phyloP scores from a whole-genome alignment of 2,888 invertebrate genomes.

The Merodon equestris region DNA sequence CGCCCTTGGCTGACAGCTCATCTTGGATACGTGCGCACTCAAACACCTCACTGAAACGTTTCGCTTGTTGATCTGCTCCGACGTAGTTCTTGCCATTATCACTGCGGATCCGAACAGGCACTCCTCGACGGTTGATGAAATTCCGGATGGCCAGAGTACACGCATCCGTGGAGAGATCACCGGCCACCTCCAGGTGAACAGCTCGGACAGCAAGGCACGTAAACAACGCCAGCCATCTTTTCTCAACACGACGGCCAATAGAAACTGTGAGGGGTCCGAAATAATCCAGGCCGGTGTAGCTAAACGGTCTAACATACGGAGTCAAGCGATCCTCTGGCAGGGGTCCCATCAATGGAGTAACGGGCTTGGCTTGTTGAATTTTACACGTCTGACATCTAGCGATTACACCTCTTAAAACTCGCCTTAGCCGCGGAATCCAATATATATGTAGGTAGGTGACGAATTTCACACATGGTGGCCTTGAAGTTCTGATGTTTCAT shows the following conservation, averaged over 20 bases:
- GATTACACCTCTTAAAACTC: conserved; percentile 28
- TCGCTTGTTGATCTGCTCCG: conserved; percentile 37
- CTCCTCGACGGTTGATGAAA: conserved; percentile 65
- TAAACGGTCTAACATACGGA: conserved; percentile 64
- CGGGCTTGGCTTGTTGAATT: conserved; percentile 32
- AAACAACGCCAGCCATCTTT: conserved; percentile 45
- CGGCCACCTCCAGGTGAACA: conserved; percentile 51
- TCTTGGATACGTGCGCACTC: conserved; percentile 12
- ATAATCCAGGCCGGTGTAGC: conserved; percentile 59
- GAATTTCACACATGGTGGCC: conserved; percentile 48
- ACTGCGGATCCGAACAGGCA: conserved; percentile 41
- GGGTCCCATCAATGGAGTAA: conserved; percentile 60
- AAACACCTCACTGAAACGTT: conserved; percentile 32
- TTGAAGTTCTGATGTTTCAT: conserved; percentile 60
- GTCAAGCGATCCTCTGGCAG: conserved; percentile 58
- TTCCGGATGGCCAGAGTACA: conserved; percentile 62
- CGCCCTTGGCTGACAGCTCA: conserved; percentile 20
- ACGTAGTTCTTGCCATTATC: conserved; percentile 59
- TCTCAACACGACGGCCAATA: conserved; percentile 59
- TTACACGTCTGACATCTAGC: conserved; percentile 42
- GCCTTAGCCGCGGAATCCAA: conserved; percentile 41
- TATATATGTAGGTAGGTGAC: conserved; percentile 34
- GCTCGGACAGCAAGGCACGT: conserved; percentile 45
- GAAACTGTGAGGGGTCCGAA: conserved; percentile 53
- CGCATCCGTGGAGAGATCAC: conserved; percentile 58